Percentiles rank a stretch among this genome's conserved stretches.
These are phyloP conservation scores for Sinonovacula constricta DNA, from an alignment of 1,140 invertebrate species.

Conservation along the genomic window DNA sequence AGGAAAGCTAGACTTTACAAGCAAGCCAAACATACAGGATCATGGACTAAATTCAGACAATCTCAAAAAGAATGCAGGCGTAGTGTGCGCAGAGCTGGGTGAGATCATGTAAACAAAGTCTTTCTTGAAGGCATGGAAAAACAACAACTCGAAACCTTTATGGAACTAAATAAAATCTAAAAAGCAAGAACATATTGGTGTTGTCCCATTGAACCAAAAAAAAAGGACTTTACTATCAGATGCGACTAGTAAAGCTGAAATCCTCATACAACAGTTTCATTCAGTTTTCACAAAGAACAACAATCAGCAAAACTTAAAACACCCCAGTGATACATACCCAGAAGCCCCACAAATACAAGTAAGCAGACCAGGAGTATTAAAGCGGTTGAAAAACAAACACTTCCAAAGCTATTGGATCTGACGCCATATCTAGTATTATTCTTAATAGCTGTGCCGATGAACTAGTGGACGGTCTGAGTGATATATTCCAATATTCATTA, in stretches of 20 bases:
- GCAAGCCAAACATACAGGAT: slow-evolving; percentile 12
- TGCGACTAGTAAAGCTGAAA: too few relatives aligned
- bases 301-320: background rate
- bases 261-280: background rate
- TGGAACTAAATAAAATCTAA: slow-evolving; percentile 12
- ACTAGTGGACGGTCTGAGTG: too few relatives aligned
- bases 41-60: slow-evolving; percentile 3
- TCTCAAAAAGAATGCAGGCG: slow-evolving; percentile 20
- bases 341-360: background rate
- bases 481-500: too few relatives aligned
- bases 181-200: background rate
- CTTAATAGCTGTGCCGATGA: too few relatives aligned
- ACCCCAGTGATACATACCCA: background rate
- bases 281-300: background rate
- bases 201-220: background rate
- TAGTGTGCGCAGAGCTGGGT: slow-evolving; percentile 5
- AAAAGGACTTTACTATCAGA: too few relatives aligned
- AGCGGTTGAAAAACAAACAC: background rate
- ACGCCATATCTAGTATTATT: background rate
- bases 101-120: slow-evolving; percentile 32
- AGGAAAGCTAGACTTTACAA: slow-evolving; percentile 21
- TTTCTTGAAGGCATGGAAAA: slow-evolving; percentile 2
- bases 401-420: background rate
- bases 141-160: too few relatives aligned
- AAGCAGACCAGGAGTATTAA: background rate